Conservation (phyloP, 2,113 vertebrate genomes). For the Sinocyclocheilus anshuiensis region DNA sequence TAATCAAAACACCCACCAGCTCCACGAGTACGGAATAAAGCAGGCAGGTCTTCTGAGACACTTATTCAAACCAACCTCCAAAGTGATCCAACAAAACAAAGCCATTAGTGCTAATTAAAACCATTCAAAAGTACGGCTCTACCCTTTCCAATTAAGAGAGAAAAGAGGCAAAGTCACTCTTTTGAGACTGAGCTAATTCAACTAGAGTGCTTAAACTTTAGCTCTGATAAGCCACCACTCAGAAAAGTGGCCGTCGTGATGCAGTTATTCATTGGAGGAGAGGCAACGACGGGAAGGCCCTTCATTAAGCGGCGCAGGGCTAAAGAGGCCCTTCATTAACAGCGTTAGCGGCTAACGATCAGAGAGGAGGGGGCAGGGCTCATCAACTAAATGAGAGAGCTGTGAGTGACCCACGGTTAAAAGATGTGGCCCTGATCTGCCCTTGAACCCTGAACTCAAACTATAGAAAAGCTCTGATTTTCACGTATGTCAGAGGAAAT, state of each 20-base stretch:
- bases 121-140: conserved; percentile 44
- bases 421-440: conserved; percentile 34
- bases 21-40: conserved; percentile 27
- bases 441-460: conserved; percentile 36
- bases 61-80: conserved; percentile 41
- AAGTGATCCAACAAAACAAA: conserved; percentile 52
- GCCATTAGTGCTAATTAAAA: conserved; percentile 56
- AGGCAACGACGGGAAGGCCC: conserved; percentile 34
- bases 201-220: conserved; percentile 53
- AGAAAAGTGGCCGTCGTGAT: conserved; percentile 8
- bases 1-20: conserved; percentile 30
- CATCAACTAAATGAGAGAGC: conserved; percentile 40
- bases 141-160: conserved; percentile 48
- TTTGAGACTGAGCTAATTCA: conserved; percentile 48
- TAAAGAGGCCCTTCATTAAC: conserved; percentile 50
- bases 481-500: background rate
- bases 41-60: conserved; percentile 36
- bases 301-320: conserved; percentile 46
- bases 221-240: conserved; percentile 1
- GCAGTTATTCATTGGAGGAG: conserved; percentile 24
- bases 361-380: conserved; percentile 42
- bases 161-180: conserved; percentile 47
- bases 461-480: background rate
- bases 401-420: conserved; percentile 20
- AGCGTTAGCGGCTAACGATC: conserved; percentile 43